Percentiles rank a stretch among this genome's conserved stretches.
Conservation (phyloP, 1,140 invertebrate species). For the Heliconius nattereri region DNA sequence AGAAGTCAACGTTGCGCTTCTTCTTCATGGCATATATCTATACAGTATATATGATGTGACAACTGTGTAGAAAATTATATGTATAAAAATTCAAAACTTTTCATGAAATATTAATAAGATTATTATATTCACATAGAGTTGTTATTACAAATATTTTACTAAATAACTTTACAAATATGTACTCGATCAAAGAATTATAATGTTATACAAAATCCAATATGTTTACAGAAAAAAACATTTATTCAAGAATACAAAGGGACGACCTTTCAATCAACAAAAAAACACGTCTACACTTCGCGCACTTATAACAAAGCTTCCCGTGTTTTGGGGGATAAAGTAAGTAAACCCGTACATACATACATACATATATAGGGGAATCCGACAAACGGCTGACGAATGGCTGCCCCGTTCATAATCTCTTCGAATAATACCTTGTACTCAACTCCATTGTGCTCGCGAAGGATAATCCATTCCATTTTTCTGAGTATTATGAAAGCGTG, state of each 20-base stretch:
- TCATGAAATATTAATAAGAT: background rate
- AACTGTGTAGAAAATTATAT: too few species aligned
- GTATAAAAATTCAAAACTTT: too few species aligned
- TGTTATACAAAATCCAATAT: background rate
- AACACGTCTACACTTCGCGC: conserved; percentile 12
- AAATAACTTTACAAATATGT: background rate
- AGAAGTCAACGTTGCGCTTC: too few species aligned
- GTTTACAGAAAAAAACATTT: background rate
- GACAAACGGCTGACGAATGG: conserved; percentile 32
- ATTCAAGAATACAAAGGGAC: background rate
- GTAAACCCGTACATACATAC: background rate
- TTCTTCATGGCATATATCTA: too few species aligned
- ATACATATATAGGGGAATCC: background rate
- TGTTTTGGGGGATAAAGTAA: conserved; percentile 4
- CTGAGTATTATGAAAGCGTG: conserved; percentile 45
- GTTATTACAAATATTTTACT: background rate
- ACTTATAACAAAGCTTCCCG: conserved; percentile 11
- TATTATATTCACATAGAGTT: background rate
- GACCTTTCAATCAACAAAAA: conserved; percentile 17
- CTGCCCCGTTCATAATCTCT: conserved; percentile 39
- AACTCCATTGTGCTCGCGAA: conserved; percentile 32
- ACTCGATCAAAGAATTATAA: background rate
- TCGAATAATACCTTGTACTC: conserved; percentile 39
- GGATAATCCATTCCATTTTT: conserved; percentile 50
- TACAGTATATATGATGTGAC: too few species aligned